These are phyloP conservation scores for Cactoblastis cactorum DNA, from an alignment of 2,888 invertebrate species.

Conservation along the genomic window DNA sequence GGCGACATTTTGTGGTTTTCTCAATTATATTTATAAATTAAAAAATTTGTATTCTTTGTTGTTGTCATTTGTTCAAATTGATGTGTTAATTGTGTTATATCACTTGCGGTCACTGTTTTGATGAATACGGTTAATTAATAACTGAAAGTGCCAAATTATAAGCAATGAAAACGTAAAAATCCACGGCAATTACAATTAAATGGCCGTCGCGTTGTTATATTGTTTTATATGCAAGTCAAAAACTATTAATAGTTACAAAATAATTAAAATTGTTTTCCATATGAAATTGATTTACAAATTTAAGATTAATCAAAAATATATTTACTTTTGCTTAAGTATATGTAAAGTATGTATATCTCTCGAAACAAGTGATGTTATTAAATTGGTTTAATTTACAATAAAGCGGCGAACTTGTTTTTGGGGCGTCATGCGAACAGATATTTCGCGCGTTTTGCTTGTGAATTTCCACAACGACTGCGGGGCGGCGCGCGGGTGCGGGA, in stretches of 20 bases:
- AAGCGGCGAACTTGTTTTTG: constrained; percentile 27
- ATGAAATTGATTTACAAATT: too few species aligned
- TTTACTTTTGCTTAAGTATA: too few species aligned
- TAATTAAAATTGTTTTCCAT: too few species aligned
- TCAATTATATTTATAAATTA: background rate
- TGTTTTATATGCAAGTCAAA: too few species aligned
- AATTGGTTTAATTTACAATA: constrained; percentile 17
- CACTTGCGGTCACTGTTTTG: too few species aligned
- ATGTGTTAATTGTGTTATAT: too few species aligned
- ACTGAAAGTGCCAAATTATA: constrained; percentile 25
- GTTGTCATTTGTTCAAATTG: too few species aligned
- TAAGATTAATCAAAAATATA: too few species aligned
- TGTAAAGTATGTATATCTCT: background rate
- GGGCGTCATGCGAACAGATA: constrained; percentile 19
- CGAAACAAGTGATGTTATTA: background rate
- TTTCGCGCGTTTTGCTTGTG: constrained; percentile 36
- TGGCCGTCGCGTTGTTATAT: too few species aligned
- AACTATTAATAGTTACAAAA: too few species aligned
- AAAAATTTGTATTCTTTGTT: too few species aligned
- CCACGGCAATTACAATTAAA: background rate
- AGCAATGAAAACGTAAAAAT: constrained; percentile 22
- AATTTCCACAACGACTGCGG: constrained; percentile 41
- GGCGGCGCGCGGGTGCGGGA: constrained; percentile 39
- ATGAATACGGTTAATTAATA: constrained; percentile 18
- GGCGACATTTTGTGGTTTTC: constrained; percentile 31